Percentiles rank a stretch among this genome's conserved stretches.
phyloP scores from a whole-genome alignment of 2,113 vertebrate species.

The Podarcis cretensis region DNA sequence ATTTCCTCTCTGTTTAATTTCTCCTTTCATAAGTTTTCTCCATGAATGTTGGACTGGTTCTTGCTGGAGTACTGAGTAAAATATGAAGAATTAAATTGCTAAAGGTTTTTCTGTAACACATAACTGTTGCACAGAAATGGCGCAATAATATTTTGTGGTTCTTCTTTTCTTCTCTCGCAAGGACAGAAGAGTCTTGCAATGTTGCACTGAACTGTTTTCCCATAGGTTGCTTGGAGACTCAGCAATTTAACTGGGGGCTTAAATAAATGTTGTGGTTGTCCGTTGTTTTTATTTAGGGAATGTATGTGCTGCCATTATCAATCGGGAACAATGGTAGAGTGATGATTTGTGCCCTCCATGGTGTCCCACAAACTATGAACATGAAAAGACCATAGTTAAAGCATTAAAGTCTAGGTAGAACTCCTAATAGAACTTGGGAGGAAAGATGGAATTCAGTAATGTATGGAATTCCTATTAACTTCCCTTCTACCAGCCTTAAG shows the following conservation, averaged over 20 bases:
- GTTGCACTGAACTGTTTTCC: neutral
- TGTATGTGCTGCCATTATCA: neutral
- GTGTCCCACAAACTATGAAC: neutral
- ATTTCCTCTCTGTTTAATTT: neutral
- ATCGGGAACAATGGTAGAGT: neutral
- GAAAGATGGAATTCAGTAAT: neutral
- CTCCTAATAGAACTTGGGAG: neutral
- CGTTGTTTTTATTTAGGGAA: neutral
- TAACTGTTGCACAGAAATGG: neutral
- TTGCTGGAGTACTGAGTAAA: conserved; percentile 8
- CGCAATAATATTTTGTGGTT: neutral
- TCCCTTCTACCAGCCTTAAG: neutral
- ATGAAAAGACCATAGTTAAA: neutral
- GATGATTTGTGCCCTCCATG: neutral
- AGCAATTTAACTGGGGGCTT: neutral
- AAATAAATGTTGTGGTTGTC: neutral
- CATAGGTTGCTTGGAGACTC: neutral
- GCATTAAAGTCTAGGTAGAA: neutral
- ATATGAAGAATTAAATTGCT: conserved; percentile 19
- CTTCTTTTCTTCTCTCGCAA: neutral
- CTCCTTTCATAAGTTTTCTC: neutral
- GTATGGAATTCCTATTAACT: neutral
- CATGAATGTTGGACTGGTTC: neutral
- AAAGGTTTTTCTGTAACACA: neutral
- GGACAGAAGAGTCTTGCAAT: neutral